phyloP scores from a whole-genome alignment of 2,888 invertebrate species.

The Mesopsocus fuscifrons region DNA sequence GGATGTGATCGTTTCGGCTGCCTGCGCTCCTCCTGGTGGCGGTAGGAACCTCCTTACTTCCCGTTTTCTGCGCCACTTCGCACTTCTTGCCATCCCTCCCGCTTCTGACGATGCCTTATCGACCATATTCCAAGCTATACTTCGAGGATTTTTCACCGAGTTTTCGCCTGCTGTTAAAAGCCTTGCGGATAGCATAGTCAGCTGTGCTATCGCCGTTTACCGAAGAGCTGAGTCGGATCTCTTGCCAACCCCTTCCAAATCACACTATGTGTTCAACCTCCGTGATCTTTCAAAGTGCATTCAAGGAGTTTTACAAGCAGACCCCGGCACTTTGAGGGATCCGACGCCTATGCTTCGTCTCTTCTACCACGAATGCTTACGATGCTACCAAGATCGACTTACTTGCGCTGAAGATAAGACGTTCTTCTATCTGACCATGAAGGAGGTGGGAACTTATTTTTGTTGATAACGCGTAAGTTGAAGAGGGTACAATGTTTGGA shows the following conservation, averaged over 20 bases:
- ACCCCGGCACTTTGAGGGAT: slow-evolving; percentile 45
- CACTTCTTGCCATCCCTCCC: slow-evolving; percentile 62
- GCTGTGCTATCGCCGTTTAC: slow-evolving; percentile 71
- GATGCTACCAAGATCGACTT: slow-evolving; percentile 82
- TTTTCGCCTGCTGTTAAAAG: slow-evolving; percentile 50
- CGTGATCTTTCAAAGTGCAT: slow-evolving; percentile 78
- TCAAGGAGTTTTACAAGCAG: slow-evolving; percentile 76
- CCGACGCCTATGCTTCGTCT: slow-evolving; percentile 48
- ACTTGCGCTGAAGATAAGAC: slow-evolving; percentile 63
- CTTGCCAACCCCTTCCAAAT: slow-evolving; percentile 78
- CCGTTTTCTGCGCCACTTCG: slow-evolving; percentile 75
- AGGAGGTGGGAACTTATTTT: slow-evolving; percentile 23
- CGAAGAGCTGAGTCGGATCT: slow-evolving; percentile 57
- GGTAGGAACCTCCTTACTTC: slow-evolving; percentile 71
- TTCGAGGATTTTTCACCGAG: slow-evolving; percentile 57
- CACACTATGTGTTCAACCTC: slow-evolving; percentile 84
- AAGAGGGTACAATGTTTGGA: too few relatives aligned
- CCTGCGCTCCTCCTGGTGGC: slow-evolving; percentile 83
- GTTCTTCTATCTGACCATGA: slow-evolving; percentile 56
- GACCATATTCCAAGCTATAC: slow-evolving; percentile 56
- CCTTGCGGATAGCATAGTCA: slow-evolving; percentile 50
- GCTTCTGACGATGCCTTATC: slow-evolving; percentile 59
- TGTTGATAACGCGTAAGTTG: too few relatives aligned
- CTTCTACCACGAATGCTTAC: slow-evolving; percentile 79
- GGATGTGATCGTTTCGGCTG: slow-evolving; percentile 62